Conservation (phyloP, 2,888 invertebrate species). For the Lobophora halterata region DNA sequence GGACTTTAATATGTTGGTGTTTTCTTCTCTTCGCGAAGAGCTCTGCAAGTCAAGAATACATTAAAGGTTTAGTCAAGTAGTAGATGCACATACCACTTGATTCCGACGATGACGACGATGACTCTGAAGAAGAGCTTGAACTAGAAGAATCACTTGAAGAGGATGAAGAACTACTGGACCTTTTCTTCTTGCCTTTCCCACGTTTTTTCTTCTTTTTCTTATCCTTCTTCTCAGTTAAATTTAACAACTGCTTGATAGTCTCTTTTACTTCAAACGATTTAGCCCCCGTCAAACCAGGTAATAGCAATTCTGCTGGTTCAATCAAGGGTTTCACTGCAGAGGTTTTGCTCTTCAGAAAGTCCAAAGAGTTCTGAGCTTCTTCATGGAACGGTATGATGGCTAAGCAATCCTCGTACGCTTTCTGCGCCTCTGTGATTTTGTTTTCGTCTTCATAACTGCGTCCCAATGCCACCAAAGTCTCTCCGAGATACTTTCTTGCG, state of each 20-base stretch:
- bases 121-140: constrained; percentile 80
- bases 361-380: constrained; percentile 91
- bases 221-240: constrained; percentile 82
- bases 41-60: too few relatives aligned
- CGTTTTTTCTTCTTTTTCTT: constrained; percentile 85
- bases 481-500: constrained; percentile 96
- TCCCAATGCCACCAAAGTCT: constrained; percentile 94
- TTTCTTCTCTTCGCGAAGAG: too few relatives aligned
- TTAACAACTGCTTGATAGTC: constrained; percentile 83
- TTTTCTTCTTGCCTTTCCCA: constrained; percentile 83
- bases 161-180: constrained; percentile 84
- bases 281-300: constrained; percentile 81
- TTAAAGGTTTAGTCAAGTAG: too few relatives aligned
- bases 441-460: constrained; percentile 94
- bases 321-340: constrained; percentile 81
- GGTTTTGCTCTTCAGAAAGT: constrained; percentile 87
- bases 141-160: constrained; percentile 86
- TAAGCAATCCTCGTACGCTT: constrained; percentile 91
- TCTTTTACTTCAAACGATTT: constrained; percentile 84
- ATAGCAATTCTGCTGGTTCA: constrained; percentile 81
- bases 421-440: constrained; percentile 91
- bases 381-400: constrained; percentile 92
- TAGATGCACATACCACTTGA: constrained; percentile 68
- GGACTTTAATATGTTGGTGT: too few relatives aligned
- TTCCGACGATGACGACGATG: constrained; percentile 81